Evolutionary conservation across 2,113 vertebrate species (phyloP).

Genomic region (Scopus umbretta): DNA sequence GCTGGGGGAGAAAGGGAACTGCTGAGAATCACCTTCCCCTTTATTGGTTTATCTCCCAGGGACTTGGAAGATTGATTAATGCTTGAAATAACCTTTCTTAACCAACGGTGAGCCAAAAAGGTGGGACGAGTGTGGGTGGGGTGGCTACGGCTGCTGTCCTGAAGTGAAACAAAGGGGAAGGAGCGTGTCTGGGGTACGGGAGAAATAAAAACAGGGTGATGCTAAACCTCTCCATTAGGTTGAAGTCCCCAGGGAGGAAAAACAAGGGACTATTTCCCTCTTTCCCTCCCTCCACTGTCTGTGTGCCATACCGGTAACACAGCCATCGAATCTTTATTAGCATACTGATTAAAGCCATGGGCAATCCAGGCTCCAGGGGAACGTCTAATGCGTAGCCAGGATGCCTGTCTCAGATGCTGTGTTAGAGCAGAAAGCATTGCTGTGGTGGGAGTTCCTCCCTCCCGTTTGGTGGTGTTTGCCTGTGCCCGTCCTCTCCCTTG

Average conservation of each 20-base stretch:
- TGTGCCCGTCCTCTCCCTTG: not conserved
- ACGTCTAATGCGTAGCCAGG: not conserved
- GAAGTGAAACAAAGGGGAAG: constrained; percentile 9
- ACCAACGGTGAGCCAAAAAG: not conserved
- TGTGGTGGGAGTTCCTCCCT: not conserved
- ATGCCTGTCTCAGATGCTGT: not conserved
- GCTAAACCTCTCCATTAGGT: not conserved
- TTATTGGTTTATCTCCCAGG: constrained; percentile 49
- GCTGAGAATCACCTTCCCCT: constrained; percentile 34
- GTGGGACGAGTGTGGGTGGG: not conserved
- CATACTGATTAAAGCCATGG: constrained; percentile 42
- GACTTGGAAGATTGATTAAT: constrained; percentile 27
- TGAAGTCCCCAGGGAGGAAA: not conserved
- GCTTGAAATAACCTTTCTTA: constrained; percentile 10
- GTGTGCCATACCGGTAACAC: not conserved
- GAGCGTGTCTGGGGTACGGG: not conserved
- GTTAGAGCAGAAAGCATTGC: not conserved
- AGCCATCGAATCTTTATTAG: constrained; percentile 27
- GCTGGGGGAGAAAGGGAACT: constrained; percentile 26
- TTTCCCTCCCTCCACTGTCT: not conserved
- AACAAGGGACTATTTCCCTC: not conserved
- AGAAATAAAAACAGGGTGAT: not conserved
- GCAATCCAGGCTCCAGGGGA: constrained; percentile 32
- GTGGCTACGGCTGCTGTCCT: not conserved
- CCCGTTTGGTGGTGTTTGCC: not conserved